Base-by-base conservation (phyloP, 2,113 vertebrate species). In the Ageneiosus marmoratus region DNA sequence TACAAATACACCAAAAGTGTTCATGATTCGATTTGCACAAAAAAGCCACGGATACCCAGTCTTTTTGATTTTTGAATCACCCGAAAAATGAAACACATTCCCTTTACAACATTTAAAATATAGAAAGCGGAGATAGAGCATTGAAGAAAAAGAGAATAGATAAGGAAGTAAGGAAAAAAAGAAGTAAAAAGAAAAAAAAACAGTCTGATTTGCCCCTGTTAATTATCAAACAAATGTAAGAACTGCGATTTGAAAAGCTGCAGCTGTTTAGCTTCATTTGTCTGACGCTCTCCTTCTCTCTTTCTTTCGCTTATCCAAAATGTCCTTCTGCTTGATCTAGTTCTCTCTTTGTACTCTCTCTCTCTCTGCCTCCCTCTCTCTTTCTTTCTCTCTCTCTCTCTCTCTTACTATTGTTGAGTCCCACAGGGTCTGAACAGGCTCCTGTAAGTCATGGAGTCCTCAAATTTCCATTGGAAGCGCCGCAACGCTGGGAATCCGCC, bases 1-100 rank as follows among this genome's bases (percentile, higher is more conserved):
- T 97, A 99, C 97, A 99, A 97, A 98, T 98, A 98, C 97, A 98
- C 95, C 96, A 95, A 97, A 96, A 96, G 96, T 96, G 94, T 96
- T 95, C 95, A 95, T 97, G 96, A 97, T 96, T 91, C 93, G 93
- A 95, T 91, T 94, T 96, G 94, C 95, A 98, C 96, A 97, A 96
- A 94, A 94, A 97, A 93, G 95, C 95, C 96, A 96, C 95, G 93
- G 95, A 95, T 93, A 94, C 94, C 95, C 93, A 93, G 94, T 95
- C 92, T 91, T 94, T 91, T 53, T 95, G 93, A 93, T 92, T 91
- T 90, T 89, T 91, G 90, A 91, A 93, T 90, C 91, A 87, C 92
- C 92, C 90, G 78, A 86, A 87, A 93, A 95, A 93, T 93, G 92
- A 94, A 96, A 96, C 95, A 96, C 94, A 94, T 96, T 96, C 95